phyloP scores from a whole-genome alignment of 2,888 invertebrate genomes.

The Sthenelais limicola region DNA sequence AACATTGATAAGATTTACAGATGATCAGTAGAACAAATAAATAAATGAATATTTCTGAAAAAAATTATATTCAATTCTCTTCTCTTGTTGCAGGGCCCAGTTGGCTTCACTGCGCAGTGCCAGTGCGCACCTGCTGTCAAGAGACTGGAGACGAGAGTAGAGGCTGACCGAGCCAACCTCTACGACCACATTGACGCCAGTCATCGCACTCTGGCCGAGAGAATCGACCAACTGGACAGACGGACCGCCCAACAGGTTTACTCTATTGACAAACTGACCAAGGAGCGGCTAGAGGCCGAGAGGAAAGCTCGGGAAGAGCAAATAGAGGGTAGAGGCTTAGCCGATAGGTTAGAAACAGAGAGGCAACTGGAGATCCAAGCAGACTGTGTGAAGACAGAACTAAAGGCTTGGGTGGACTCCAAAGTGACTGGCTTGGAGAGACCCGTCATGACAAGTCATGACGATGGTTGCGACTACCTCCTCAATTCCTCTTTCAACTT shows the following conservation, averaged over 20 bases:
- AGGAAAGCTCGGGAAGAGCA: slow-evolving; percentile 78
- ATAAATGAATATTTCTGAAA: too few species aligned
- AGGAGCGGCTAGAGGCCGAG: slow-evolving; percentile 79
- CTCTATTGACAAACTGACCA: slow-evolving; percentile 67
- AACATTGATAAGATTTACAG: too few species aligned
- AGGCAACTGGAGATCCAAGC: slow-evolving; percentile 59
- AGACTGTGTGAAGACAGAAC: slow-evolving; percentile 58
- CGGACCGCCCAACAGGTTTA: slow-evolving; percentile 68
- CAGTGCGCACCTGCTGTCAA: slow-evolving; percentile 93
- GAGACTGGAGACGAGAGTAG: slow-evolving; percentile 85
- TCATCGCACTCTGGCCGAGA: slow-evolving; percentile 84
- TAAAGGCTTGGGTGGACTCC: slow-evolving; percentile 66
- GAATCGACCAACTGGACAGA: slow-evolving; percentile 85
- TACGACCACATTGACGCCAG: slow-evolving; percentile 85
- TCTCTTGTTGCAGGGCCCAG: slow-evolving; percentile 79
- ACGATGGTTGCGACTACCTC: slow-evolving; percentile 43
- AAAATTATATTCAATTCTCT: neutral
- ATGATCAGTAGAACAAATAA: too few species aligned
- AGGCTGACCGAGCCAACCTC: slow-evolving; percentile 85
- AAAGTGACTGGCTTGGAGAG: slow-evolving; percentile 45
- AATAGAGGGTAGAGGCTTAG: slow-evolving; percentile 75
- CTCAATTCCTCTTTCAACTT: slow-evolving; percentile 22
- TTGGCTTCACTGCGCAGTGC: slow-evolving; percentile 82
- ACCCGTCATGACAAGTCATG: slow-evolving; percentile 25
- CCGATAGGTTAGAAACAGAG: slow-evolving; percentile 75